A percentile compares a stretch with the other conserved stretches of the same genome.
These are phyloP conservation scores for Lypha dubia DNA, from an alignment of 2,888 invertebrate species.

Conservation along the genomic window DNA sequence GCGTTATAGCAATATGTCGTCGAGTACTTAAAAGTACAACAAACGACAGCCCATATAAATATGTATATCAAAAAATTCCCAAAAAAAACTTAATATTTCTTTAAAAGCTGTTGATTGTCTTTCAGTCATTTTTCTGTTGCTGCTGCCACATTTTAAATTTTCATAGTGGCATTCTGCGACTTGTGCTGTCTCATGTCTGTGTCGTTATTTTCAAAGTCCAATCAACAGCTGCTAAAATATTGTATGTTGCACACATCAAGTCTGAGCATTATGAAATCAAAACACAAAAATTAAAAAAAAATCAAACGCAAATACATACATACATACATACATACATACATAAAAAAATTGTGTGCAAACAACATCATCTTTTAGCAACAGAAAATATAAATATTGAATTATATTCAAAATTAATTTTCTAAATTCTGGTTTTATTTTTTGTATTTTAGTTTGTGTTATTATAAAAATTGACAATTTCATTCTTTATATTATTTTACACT, in stretches of 20 bases:
- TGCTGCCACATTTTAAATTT: constrained; percentile 43
- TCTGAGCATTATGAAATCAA: constrained; percentile 55
- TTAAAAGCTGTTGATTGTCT: constrained; percentile 70
- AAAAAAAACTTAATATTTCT: constrained; percentile 51
- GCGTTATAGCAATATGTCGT: constrained; percentile 70
- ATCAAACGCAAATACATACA: neutral
- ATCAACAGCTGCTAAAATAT: constrained; percentile 70
- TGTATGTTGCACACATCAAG: constrained; percentile 44
- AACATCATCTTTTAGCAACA: constrained; percentile 3
- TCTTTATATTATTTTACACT: constrained; percentile 3
- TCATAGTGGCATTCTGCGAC: constrained; percentile 17
- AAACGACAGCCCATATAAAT: constrained; percentile 58
- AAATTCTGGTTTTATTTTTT: neutral
- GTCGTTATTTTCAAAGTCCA: constrained; percentile 71
- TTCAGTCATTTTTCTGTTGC: constrained; percentile 58
- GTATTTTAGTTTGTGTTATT: constrained; percentile 24
- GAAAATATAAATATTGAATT: constrained; percentile 20
- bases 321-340: no score
- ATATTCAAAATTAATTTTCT: constrained; percentile 8
- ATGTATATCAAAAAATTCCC: constrained; percentile 41
- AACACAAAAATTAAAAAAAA: constrained; percentile 12
- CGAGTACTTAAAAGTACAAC: constrained; percentile 60
- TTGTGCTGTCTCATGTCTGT: constrained; percentile 66
- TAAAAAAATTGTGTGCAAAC: constrained; percentile 33
- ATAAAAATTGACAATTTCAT: constrained; percentile 35